phyloP scores from a whole-genome alignment of 2,888 invertebrate species.

The Anoncus sp. region DNA sequence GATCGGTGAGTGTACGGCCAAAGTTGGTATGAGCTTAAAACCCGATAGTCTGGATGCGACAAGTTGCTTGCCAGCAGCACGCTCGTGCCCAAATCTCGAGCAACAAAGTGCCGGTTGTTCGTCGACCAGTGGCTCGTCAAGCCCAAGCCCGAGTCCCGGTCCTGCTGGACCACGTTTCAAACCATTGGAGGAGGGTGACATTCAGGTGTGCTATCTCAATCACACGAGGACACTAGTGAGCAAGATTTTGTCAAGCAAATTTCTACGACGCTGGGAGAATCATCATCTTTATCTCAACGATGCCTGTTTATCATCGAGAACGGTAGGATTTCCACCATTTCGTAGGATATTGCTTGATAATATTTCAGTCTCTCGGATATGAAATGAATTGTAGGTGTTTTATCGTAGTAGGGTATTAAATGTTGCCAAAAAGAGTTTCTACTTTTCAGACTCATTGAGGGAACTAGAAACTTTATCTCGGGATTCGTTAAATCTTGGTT shows the following conservation, averaged over 20 bases:
- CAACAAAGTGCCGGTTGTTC: slow-evolving; percentile 85
- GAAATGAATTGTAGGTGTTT: neutral
- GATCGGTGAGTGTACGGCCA: slow-evolving; percentile 50
- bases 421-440: no score
- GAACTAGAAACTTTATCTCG: no score
- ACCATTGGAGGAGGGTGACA: slow-evolving; percentile 89
- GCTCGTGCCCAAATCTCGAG: slow-evolving; percentile 84
- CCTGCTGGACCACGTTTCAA: slow-evolving; percentile 87
- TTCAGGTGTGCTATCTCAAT: slow-evolving; percentile 90
- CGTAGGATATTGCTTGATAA: neutral
- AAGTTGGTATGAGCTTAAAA: slow-evolving; percentile 66
- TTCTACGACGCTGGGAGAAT: slow-evolving; percentile 91
- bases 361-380: neutral
- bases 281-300: slow-evolving; percentile 89
- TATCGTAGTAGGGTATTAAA: no score
- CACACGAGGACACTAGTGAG: slow-evolving; percentile 91
- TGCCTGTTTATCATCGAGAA: slow-evolving; percentile 88
- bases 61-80: slow-evolving; percentile 82
- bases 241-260: slow-evolving; percentile 91
- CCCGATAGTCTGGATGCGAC: slow-evolving; percentile 73
- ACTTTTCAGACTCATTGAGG: no score
- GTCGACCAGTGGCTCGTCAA: slow-evolving; percentile 82
- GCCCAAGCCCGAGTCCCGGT: slow-evolving; percentile 82
- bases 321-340: slow-evolving; percentile 85
- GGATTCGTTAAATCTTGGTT: no score